phyloP scores from a whole-genome alignment of 1,140 invertebrate species.

The Latrodectus geometricus region DNA sequence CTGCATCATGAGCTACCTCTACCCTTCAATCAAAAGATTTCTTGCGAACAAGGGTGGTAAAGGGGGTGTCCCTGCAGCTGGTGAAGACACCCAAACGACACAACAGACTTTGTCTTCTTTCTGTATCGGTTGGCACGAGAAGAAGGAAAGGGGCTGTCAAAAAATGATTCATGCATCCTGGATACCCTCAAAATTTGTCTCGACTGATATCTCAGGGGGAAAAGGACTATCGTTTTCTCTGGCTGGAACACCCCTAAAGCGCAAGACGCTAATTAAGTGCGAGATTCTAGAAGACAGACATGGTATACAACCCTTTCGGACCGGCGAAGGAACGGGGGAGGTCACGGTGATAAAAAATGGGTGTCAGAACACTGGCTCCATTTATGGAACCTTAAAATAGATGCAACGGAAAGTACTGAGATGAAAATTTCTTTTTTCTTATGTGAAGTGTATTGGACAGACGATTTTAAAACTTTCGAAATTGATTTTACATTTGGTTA shows the following conservation, averaged over 20 bases:
- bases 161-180: slow-evolving; percentile 16
- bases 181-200: not conserved
- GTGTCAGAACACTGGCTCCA: not conserved
- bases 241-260: not conserved
- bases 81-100: slow-evolving; percentile 1
- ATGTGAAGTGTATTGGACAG: no score
- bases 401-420: no score
- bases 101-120: not conserved
- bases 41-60: not conserved
- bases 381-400: not conserved
- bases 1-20: slow-evolving; percentile 5
- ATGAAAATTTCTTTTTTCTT: no score
- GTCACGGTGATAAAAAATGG: not conserved
- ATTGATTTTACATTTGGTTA: no score
- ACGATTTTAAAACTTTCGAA: no score
- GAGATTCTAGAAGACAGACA: not conserved
- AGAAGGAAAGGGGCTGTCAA: not conserved
- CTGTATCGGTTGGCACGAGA: not conserved
- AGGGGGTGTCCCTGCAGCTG: not conserved
- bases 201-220: not conserved
- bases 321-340: not conserved
- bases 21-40: slow-evolving; percentile 6
- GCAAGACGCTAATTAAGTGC: not conserved
- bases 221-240: not conserved
- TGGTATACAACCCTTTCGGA: not conserved